Base-by-base conservation (phyloP, 2,888 invertebrate species). In the Acleris holmiana region DNA sequence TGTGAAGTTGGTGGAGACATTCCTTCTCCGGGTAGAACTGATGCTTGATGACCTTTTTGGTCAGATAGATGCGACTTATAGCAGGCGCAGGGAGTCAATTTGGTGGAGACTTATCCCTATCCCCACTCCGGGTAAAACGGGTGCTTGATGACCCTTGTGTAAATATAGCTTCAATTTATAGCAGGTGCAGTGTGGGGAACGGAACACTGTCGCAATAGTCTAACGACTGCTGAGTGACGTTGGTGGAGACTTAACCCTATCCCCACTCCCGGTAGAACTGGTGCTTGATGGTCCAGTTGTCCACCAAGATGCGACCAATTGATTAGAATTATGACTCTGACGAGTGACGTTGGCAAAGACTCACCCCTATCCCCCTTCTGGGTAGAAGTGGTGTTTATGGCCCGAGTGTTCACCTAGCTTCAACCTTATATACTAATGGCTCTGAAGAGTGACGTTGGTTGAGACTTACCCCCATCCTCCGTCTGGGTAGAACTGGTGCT, bases 51-150 rank as follows among this genome's bases (percentile, higher is more conserved):
- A n/a, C n/a, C n/a, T n/a, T n/a, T n/a, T n/a, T n/a, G n/a, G n/a
- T n/a, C n/a, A n/a, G n/a, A n/a, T n/a, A n/a, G n/a, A n/a, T n/a
- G n/a, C n/a, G n/a, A n/a, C n/a, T n/a, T n/a, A n/a, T n/a, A n/a
- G n/a, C n/a, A n/a, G n/a, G n/a, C n/a, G n/a, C n/a, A 0, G 4
- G 10, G 21, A 55, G 8, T 13, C n/a, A n/a, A 40, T 49, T 60
- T n/a, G 54, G 49, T 66, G 44, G 23, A 10, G 50, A 94, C 88
- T 94, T 94, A 96, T 78, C 97, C 97, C 97, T 96, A 97, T 53
- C 95, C 95, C 71, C 96, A 96, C 86, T 97, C 97, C 5, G 96
- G 97, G 84, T 96, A 97, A 86, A 96, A 96, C 85, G 97, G 96
- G 83, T 96, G 96, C 72, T 96, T 94, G 86, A 96, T 96, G 71